Conservation (phyloP, 2,888 invertebrate species). For the Machimus rusticus region DNA sequence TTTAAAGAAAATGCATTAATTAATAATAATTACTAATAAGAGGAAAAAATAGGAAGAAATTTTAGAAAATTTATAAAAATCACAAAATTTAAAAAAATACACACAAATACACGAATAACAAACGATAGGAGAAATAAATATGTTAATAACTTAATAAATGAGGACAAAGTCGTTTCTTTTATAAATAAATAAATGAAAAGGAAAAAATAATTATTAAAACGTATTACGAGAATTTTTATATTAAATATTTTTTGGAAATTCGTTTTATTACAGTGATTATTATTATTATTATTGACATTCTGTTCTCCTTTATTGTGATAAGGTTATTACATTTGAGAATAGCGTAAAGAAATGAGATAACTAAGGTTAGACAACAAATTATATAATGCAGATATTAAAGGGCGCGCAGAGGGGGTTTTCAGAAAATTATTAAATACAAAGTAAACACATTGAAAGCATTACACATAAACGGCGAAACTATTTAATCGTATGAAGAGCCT, state of each 20-base stretch:
- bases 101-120: conserved; percentile 27
- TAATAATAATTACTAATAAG: conserved; percentile 29
- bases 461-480: conserved; percentile 27
- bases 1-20: conserved; percentile 20
- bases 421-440: conserved; percentile 2
- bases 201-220: conserved; percentile 6
- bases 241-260: conserved; percentile 22
- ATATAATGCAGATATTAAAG: conserved; percentile 22
- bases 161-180: conserved; percentile 39
- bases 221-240: conserved; percentile 24
- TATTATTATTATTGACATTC: neutral
- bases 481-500: conserved; percentile 19
- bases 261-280: conserved; percentile 25
- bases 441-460: conserved; percentile 10
- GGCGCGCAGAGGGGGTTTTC: conserved; percentile 17
- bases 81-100: conserved; percentile 37
- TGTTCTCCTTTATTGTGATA: conserved; percentile 38
- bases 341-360: conserved; percentile 21
- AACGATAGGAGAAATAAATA: conserved; percentile 35
- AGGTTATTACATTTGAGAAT: conserved; percentile 34
- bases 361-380: conserved; percentile 18
- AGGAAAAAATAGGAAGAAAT: conserved; percentile 28
- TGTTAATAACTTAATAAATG: conserved; percentile 25
- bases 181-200: conserved; percentile 26
- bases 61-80: conserved; percentile 42